Percentiles rank a stretch among this genome's conserved stretches.
Evolutionary conservation across 2,888 invertebrate species (phyloP).

Genomic region (Parapristionchus giblindavisi): DNA sequence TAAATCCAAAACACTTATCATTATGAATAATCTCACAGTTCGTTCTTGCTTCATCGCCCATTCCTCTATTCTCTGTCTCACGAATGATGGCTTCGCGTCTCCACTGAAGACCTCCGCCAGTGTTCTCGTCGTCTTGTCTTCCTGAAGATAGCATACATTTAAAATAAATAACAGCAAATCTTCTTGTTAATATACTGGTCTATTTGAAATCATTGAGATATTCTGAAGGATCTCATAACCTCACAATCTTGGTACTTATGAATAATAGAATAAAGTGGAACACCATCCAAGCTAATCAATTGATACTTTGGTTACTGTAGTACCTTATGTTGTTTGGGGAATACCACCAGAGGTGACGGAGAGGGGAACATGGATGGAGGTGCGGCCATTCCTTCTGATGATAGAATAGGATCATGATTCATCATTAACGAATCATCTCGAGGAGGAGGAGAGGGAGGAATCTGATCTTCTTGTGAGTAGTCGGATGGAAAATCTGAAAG

Average conservation of each 20-base stretch:
- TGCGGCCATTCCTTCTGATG: not conserved
- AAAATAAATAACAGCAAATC: not conserved
- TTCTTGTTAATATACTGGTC: not conserved
- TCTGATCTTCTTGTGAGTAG: not conserved
- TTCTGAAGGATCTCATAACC: not conserved
- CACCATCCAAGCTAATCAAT: not conserved
- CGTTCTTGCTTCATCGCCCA: conserved; percentile 24
- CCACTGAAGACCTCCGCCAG: conserved; percentile 19
- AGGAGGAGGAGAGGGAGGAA: conserved; percentile 2
- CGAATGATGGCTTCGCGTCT: conserved; percentile 1
- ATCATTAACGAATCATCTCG: not conserved
- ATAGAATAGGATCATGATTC: not conserved
- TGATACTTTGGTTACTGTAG: not conserved
- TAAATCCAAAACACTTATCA: too few relatives aligned
- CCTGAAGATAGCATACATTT: not conserved
- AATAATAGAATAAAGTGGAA: too few relatives aligned
- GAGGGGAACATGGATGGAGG: conserved; percentile 31
- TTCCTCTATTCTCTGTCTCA: conserved; percentile 26
- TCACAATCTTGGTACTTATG: too few relatives aligned
- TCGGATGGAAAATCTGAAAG: not conserved
- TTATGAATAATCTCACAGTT: not conserved
- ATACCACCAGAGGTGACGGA: not conserved
- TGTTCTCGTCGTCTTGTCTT: not conserved
- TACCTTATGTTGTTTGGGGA: conserved; percentile 19
- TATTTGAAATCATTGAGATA: not conserved